These are phyloP conservation scores for Sinosuthora webbiana DNA, from an alignment of 2,113 vertebrate genomes.

Conservation along the genomic window DNA sequence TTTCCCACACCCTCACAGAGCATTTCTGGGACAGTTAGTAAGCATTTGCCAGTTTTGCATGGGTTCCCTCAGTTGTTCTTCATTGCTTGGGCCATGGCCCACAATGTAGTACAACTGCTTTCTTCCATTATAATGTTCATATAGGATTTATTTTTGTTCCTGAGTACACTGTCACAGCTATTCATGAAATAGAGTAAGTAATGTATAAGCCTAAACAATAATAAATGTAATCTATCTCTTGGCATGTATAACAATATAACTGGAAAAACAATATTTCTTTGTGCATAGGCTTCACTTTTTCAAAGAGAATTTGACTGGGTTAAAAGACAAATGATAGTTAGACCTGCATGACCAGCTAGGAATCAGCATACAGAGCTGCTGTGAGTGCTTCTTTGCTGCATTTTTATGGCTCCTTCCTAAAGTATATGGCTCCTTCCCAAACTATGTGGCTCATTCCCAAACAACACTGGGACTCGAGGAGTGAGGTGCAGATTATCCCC, in stretches of 20 bases:
- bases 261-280: background rate
- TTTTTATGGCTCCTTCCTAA: background rate
- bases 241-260: background rate
- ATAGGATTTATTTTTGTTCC: conserved; percentile 7
- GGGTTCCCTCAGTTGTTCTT: background rate
- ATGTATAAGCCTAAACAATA: background rate
- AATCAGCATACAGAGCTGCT: background rate
- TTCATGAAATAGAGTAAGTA: background rate
- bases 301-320: background rate
- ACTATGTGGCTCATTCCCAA: background rate
- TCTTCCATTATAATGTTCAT: background rate
- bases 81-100: background rate
- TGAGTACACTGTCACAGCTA: background rate
- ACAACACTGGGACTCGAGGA: background rate
- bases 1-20: background rate
- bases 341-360: background rate
- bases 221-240: background rate
- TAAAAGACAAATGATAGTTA: background rate
- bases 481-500: background rate
- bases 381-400: background rate
- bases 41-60: background rate
- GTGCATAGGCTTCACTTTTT: background rate
- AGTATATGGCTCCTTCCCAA: background rate
- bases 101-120: background rate
- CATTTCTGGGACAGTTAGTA: background rate